Conservation (phyloP, 2,113 vertebrate species). For the Cichladusa arquata region DNA sequence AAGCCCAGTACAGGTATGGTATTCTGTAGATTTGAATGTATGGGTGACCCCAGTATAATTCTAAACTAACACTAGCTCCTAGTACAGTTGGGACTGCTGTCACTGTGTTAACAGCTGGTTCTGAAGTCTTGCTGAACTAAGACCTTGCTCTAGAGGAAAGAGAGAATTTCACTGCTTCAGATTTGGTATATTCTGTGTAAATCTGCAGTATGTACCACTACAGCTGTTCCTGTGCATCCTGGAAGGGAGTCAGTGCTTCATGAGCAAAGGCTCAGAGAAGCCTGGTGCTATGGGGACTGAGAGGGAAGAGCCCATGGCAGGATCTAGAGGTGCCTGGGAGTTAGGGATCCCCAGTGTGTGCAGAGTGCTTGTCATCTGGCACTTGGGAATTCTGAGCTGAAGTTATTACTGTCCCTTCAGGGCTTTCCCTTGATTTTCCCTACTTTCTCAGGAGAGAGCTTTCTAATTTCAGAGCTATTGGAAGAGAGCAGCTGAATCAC, state of each 20-base stretch:
- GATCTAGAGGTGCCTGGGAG: background rate
- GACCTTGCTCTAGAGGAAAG: background rate
- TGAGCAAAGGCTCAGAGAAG: background rate
- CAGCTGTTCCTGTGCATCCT: background rate
- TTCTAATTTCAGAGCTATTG: background rate
- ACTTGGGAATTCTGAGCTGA: background rate
- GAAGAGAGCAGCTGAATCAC: background rate
- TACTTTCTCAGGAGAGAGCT: background rate
- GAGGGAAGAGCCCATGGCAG: background rate
- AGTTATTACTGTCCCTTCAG: background rate
- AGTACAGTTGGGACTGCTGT: background rate
- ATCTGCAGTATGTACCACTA: background rate
- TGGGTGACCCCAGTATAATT: background rate
- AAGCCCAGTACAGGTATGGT: slow-evolving; percentile 94
- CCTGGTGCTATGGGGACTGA: background rate
- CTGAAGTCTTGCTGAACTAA: background rate
- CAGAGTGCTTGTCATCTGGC: background rate
- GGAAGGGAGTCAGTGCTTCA: background rate
- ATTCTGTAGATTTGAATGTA: background rate
- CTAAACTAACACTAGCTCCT: background rate
- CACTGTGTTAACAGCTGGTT: background rate
- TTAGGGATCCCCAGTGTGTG: background rate
- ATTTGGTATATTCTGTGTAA: background rate
- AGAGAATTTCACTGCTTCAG: background rate
- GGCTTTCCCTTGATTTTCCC: background rate